Percentiles rank a stretch among this genome's conserved stretches.
These are phyloP conservation scores for Prosapia bicincta DNA, from an alignment of 2,888 invertebrate genomes.

Conservation along the genomic window DNA sequence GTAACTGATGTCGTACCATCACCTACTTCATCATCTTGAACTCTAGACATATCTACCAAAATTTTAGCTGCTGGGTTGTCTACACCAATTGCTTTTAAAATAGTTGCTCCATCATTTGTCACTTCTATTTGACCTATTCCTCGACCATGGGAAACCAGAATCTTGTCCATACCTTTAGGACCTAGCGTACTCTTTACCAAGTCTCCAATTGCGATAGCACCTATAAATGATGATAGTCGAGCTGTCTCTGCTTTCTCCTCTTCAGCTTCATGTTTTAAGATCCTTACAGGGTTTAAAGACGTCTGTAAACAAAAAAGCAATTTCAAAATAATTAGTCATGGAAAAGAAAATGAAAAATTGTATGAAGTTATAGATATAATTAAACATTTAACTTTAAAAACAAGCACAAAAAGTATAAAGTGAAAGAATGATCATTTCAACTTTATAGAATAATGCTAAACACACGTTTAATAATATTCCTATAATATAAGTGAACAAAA, in stretches of 20 bases:
- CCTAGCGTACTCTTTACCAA: constrained; percentile 97
- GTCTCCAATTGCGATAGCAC: constrained; percentile 98
- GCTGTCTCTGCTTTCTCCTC: constrained; percentile 98
- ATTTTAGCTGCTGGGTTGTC: constrained; percentile 99
- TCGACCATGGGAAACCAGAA: constrained; percentile 75
- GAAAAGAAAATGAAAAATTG: too few species aligned
- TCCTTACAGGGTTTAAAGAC: constrained; percentile 88
- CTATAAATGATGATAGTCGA: constrained; percentile 95
- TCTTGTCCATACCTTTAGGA: constrained; percentile 98
- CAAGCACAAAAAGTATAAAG: too few species aligned
- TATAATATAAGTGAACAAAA: too few species aligned
- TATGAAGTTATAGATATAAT: too few species aligned
- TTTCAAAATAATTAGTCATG: too few species aligned
- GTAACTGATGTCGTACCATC: constrained; percentile 99
- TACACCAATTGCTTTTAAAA: constrained; percentile 91
- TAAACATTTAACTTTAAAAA: too few species aligned
- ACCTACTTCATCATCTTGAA: constrained; percentile 99
- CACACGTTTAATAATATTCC: too few species aligned
- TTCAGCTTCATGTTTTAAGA: constrained; percentile 93
- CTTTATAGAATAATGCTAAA: too few species aligned
- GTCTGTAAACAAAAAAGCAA: constrained; percentile 55
- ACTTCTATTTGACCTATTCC: constrained; percentile 69
- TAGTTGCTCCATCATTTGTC: constrained; percentile 99
- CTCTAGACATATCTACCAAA: constrained; percentile 97
- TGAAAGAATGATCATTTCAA: too few species aligned